A percentile compares a stretch with the other conserved stretches of the same genome.
These are phyloP conservation scores for Nomada goodeniana DNA, from an alignment of 2,888 invertebrate species.

Conservation along the genomic window DNA sequence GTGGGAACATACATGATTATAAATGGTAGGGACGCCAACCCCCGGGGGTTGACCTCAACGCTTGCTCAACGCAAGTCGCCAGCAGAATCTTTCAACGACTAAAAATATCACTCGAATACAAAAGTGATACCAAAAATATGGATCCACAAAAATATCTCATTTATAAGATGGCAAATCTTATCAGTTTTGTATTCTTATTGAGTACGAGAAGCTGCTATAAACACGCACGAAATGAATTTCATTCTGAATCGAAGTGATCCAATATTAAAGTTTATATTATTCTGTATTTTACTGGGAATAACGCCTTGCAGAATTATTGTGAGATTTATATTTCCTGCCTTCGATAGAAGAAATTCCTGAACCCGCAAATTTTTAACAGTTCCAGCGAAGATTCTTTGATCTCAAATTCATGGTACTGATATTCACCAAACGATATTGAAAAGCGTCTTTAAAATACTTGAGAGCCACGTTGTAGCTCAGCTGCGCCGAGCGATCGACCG, in stretches of 20 bases:
- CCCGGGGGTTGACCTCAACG: slow-evolving; percentile 59
- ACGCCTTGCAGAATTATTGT: no score
- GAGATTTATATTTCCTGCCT: no score
- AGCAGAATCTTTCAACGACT: slow-evolving; percentile 56
- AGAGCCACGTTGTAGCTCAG: slow-evolving; percentile 28
- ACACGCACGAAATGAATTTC: no score
- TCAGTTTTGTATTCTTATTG: neutral
- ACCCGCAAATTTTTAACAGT: neutral
- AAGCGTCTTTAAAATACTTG: slow-evolving; percentile 41
- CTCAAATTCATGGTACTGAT: slow-evolving; percentile 10
- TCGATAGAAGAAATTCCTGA: neutral
- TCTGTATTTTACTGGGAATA: no score
- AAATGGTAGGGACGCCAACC: slow-evolving; percentile 57
- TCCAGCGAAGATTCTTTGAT: slow-evolving; percentile 1
- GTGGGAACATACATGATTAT: slow-evolving; percentile 54
- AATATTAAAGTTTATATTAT: no score
- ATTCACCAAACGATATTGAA: slow-evolving; percentile 30
- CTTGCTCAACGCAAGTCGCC: slow-evolving; percentile 36
- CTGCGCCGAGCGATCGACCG: slow-evolving; percentile 51
- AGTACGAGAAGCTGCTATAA: no score
- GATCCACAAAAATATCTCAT: neutral
- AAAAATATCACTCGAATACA: slow-evolving; percentile 57
- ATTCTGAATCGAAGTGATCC: no score
- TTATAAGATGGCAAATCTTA: neutral
- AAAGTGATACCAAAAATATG: slow-evolving; percentile 34